Conservation (phyloP, 2,113 vertebrate species). For the Formicarius rufipectus region DNA sequence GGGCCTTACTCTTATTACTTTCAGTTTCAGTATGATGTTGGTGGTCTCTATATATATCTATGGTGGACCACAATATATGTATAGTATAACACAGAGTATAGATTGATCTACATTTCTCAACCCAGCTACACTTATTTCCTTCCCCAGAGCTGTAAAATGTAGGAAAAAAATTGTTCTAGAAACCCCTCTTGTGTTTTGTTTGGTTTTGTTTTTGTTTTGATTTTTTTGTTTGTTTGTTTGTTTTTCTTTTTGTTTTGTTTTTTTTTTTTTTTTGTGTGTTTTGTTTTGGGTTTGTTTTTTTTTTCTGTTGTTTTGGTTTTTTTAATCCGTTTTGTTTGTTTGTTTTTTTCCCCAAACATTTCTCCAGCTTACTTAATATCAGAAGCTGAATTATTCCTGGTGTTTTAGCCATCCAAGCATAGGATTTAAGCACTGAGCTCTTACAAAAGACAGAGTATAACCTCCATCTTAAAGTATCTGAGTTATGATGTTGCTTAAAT, state of each 20-base stretch:
- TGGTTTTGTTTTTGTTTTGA: no score
- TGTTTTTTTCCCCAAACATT: background rate
- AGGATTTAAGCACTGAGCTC: background rate
- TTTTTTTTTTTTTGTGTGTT: no score
- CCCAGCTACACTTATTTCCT: background rate
- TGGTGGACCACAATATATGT: background rate
- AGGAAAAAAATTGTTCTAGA: background rate
- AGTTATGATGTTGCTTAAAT: background rate
- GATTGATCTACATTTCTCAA: background rate
- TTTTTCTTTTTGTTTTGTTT: no score
- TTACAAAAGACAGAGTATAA: background rate
- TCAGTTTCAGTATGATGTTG: background rate
- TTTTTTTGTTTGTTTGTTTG: no score
- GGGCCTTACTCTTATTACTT: background rate
- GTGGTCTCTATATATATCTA: background rate
- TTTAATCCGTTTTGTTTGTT: no score
- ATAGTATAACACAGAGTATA: background rate
- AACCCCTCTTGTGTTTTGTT: fast-evolving
- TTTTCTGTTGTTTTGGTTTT: no score
- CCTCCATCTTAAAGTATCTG: background rate
- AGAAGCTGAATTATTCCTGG: background rate
- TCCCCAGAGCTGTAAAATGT: background rate
- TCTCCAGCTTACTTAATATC: background rate
- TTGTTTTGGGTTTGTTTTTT: no score
- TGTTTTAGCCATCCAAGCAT: background rate